Conservation (phyloP, 2,113 vertebrate species). For the Ifrita kowaldi region DNA sequence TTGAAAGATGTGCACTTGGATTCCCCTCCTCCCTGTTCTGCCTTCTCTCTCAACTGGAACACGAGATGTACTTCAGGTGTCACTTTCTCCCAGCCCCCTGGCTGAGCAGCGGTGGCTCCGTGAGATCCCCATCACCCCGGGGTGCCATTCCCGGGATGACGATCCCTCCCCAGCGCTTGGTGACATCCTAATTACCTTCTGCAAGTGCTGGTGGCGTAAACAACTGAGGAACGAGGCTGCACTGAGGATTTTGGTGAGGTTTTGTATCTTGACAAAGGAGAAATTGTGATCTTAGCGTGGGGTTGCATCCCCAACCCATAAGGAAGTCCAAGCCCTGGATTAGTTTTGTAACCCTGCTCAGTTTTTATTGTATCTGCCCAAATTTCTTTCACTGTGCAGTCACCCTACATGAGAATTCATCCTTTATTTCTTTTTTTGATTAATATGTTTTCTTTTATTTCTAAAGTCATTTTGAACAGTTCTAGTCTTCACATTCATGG, state of each 20-base stretch:
- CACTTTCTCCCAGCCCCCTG: background rate
- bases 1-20: background rate
- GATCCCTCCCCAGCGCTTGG: accelerated
- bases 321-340: background rate
- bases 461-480: background rate
- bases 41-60: background rate
- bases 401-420: background rate
- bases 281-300: accelerated
- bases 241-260: background rate
- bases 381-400: background rate
- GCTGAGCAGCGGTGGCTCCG: background rate
- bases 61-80: background rate
- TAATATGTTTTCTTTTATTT: background rate
- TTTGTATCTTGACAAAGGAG: background rate
- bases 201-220: background rate
- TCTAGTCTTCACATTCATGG: background rate
- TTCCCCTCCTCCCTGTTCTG: background rate
- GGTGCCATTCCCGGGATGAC: accelerated
- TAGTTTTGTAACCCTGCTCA: background rate
- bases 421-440: accelerated
- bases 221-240: background rate
- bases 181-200: background rate
- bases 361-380: background rate
- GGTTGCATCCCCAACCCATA: background rate
- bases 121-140: background rate